Evolutionary conservation across 2,888 invertebrate genomes (phyloP).

Genomic region (Osmoderma eremita): DNA sequence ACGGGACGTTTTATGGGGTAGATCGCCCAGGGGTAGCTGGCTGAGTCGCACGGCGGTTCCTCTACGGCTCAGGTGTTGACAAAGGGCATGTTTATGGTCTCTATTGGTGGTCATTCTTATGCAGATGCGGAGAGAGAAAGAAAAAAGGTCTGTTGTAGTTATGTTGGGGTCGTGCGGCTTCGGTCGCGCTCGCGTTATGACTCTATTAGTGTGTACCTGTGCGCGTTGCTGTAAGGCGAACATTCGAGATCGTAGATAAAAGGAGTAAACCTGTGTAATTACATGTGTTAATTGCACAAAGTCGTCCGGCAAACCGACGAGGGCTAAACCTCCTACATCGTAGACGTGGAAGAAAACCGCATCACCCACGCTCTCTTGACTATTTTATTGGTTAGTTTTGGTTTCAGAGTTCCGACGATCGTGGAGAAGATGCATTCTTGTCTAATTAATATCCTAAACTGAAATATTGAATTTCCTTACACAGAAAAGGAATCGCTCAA

Average conservation of each 20-base stretch:
- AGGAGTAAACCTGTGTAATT: slow-evolving; percentile 41
- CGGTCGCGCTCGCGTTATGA: slow-evolving; percentile 51
- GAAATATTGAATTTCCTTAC: too few species aligned
- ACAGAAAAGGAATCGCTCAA: too few species aligned
- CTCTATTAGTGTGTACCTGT: slow-evolving; percentile 55
- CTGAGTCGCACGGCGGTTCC: background rate
- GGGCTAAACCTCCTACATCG: slow-evolving; percentile 17
- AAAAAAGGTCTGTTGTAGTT: background rate
- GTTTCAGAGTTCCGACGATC: too few species aligned
- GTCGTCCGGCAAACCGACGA: slow-evolving; percentile 37
- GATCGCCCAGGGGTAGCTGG: slow-evolving; percentile 53
- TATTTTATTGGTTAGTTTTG: too few species aligned
- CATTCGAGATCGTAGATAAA: slow-evolving; percentile 44
- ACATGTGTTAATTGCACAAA: slow-evolving; percentile 43
- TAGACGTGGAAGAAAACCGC: slow-evolving; percentile 1
- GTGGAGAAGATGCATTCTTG: too few species aligned
- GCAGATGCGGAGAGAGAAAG: slow-evolving; percentile 51
- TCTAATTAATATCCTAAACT: too few species aligned
- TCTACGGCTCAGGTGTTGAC: slow-evolving; percentile 58
- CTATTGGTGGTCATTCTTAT: slow-evolving; percentile 56
- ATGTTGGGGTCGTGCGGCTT: slow-evolving; percentile 7
- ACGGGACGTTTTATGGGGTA: slow-evolving; percentile 59
- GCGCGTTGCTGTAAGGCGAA: slow-evolving; percentile 45
- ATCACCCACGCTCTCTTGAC: too few species aligned
- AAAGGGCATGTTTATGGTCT: slow-evolving; percentile 60